Evolutionary conservation across 1,140 invertebrate species (phyloP).

Genomic region (Neuroterus valhalla): DNA sequence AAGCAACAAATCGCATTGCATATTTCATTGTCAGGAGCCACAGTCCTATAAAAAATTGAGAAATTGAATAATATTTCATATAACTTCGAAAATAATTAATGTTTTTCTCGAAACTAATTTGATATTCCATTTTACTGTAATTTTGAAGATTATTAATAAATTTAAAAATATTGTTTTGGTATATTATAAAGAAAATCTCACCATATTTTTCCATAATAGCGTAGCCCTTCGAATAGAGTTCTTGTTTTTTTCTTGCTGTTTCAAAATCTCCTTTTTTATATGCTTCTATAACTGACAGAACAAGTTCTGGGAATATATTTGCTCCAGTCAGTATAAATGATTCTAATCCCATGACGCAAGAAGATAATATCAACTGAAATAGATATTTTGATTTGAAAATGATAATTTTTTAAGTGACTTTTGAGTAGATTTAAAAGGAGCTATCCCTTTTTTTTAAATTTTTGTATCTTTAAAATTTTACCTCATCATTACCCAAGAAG

Average conservation of each 20-base stretch:
- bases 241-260: conserved; percentile 70
- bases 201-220: conserved; percentile 73
- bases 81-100: too few species aligned
- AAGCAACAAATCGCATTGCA: conserved; percentile 78
- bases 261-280: conserved; percentile 62
- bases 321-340: conserved; percentile 81
- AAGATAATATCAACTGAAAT: conserved; percentile 78
- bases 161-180: neutral
- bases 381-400: conserved; percentile 33
- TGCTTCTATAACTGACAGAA: conserved; percentile 68
- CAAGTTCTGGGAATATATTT: conserved; percentile 77
- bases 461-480: conserved; percentile 41
- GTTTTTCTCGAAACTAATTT: too few species aligned
- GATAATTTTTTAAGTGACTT: neutral
- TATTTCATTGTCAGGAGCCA: conserved; percentile 83
- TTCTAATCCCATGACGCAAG: conserved; percentile 79
- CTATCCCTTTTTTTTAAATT: neutral
- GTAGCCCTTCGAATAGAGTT: conserved; percentile 67
- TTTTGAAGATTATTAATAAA: too few species aligned
- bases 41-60: conserved; percentile 70
- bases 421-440: neutral
- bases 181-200: conserved; percentile 52
- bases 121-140: conserved; percentile 21
- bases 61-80: neutral
- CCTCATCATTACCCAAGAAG: conserved; percentile 76